Percentiles rank a stretch among this genome's conserved stretches.
These are phyloP conservation scores for Gallinago undulata DNA, from an alignment of 2,113 vertebrate species.

Conservation along the genomic window DNA sequence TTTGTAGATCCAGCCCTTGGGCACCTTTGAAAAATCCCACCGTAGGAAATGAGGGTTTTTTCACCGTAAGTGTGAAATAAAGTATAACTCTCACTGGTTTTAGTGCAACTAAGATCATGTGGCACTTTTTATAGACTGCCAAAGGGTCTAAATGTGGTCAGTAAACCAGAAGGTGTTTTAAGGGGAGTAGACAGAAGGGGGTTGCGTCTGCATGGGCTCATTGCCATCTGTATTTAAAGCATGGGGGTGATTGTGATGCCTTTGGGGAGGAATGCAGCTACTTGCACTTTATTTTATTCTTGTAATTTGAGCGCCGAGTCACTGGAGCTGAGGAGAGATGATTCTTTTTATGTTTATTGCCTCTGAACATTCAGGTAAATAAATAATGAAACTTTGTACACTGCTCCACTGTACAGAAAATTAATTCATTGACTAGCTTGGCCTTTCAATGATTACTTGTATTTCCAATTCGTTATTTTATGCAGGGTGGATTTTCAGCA, in stretches of 20 bases:
- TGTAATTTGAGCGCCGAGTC: neutral
- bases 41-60: slow-evolving; percentile 32
- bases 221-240: slow-evolving; percentile 7
- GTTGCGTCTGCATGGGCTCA: neutral
- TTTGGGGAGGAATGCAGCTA: neutral
- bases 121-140: slow-evolving; percentile 59
- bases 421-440: neutral
- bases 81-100: neutral
- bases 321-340: neutral
- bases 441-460: neutral
- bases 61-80: neutral
- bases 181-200: neutral
- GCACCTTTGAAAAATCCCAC: slow-evolving; percentile 31
- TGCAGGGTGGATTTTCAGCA: neutral
- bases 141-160: slow-evolving; percentile 41
- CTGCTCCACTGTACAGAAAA: neutral
- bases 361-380: neutral
- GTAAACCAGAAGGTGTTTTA: slow-evolving; percentile 50
- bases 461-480: neutral
- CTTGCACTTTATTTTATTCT: neutral
- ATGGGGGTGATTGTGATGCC: neutral
- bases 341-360: neutral
- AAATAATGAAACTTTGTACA: neutral
- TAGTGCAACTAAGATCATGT: slow-evolving; percentile 24
- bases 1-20: neutral